Evolutionary conservation across 2,113 vertebrate genomes (phyloP), one percentile per base, ranked within the genome.

Genomic region (Protomyctophum bolini): DNA sequence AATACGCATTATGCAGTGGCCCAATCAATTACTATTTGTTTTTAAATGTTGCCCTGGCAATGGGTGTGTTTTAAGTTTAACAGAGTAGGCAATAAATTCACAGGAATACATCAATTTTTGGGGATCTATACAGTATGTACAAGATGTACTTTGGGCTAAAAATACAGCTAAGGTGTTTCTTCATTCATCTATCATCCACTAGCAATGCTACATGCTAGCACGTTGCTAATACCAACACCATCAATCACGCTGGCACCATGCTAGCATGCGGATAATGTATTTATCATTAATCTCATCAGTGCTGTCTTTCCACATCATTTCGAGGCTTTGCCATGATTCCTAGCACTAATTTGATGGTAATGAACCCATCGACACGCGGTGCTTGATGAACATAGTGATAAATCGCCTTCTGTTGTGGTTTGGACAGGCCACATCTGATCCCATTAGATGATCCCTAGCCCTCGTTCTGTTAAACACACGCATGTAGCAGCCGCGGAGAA

Each of bases 251-350:
- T 51, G 41, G 66, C 50, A 41, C 71, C 68, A 57, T 52, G 60
- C 64, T 72, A 77, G 68, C 72, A 70, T 70, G 68, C 70, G 70
- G 62, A 6, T 73, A 79, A 88, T 87, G 81, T 80, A 80, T 87
- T 89, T 83, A 84, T 86, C 84, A 87, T 91, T 87, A 86, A 88
- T 89, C 77, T 90, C 84, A 88, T 87, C 87, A 85, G 76, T 64
- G 57, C 72, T 86, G 78, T 83, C 81, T 91, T 91, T 89, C 87
- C 88, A 90, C 90, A 89, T 86, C 83, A 88, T 88, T 89, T 88
- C 83, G 80, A 83, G 68, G 78, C 85, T 77, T 66, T 28, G 59
- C 76, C 72, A 78, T 73, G 83, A 87, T 83, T 90, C 81, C 83
- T 81, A 80, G 75, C 70, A 83, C 88, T 87, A 89, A 91, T 89